Conservation (phyloP, 2,888 invertebrate species). For the Agrilus cyanescens region DNA sequence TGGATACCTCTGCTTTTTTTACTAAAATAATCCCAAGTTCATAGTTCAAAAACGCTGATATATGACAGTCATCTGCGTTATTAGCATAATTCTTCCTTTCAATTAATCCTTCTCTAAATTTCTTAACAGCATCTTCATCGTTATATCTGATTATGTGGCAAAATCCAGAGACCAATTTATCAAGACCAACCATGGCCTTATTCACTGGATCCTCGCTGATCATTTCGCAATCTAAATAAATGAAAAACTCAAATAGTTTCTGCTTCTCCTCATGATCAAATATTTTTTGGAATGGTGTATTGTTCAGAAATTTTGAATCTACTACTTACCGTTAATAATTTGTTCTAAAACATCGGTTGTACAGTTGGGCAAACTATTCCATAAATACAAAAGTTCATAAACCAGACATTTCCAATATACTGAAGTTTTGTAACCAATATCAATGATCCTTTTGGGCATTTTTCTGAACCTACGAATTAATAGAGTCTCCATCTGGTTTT, state of each 20-base stretch:
- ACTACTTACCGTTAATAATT: constrained; percentile 35
- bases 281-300: neutral
- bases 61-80: constrained; percentile 38
- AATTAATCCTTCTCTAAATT: constrained; percentile 33
- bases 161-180: constrained; percentile 41
- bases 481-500: constrained; percentile 29
- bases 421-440: constrained; percentile 17
- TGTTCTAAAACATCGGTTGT: constrained; percentile 29
- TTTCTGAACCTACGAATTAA: constrained; percentile 23
- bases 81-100: constrained; percentile 20
- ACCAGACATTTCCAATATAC: constrained; percentile 45
- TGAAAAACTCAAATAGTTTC: neutral
- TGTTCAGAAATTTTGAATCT: neutral
- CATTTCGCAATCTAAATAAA: constrained; percentile 28
- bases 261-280: neutral
- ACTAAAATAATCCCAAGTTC: constrained; percentile 46
- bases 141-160: constrained; percentile 36
- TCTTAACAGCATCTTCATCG: constrained; percentile 27
- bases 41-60: constrained; percentile 53
- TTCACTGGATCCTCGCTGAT: constrained; percentile 18
- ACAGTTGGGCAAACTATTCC: constrained; percentile 54
- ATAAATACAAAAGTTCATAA: constrained; percentile 54
- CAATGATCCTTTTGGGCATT: constrained; percentile 24
- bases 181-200: constrained; percentile 46
- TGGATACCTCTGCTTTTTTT: constrained; percentile 34